Percentiles rank a stretch among this genome's conserved stretches.
Evolutionary conservation across 2,888 invertebrate species (phyloP).

Genomic region (Lucinisca nassula): DNA sequence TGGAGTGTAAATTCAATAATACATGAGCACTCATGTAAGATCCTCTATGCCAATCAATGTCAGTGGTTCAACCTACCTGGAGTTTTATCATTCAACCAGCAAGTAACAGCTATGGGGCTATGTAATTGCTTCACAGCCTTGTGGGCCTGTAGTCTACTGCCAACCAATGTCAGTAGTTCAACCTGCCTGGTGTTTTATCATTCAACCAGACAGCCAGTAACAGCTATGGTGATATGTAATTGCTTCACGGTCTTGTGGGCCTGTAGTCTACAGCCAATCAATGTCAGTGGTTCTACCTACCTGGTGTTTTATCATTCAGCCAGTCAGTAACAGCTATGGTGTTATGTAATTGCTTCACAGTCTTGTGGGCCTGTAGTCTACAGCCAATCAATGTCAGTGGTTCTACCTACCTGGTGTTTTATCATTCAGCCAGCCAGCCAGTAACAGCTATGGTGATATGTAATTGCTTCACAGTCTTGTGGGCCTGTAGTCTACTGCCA

Average conservation of each 20-base stretch:
- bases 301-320: slow-evolving; percentile 89
- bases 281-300: neutral
- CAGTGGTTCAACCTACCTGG: too few relatives aligned
- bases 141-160: too few relatives aligned
- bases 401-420: slow-evolving; percentile 87
- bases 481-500: neutral
- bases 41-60: too few relatives aligned
- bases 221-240: neutral
- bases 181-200: too few relatives aligned
- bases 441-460: neutral
- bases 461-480: neutral
- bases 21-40: too few relatives aligned
- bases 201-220: neutral
- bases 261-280: neutral
- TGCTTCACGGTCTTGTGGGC: neutral
- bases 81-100: slow-evolving; percentile 89
- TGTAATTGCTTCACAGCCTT: slow-evolving; percentile 89
- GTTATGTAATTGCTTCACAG: slow-evolving; percentile 89
- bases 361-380: slow-evolving; percentile 57
- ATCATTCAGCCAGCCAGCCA: slow-evolving; percentile 83
- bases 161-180: too few relatives aligned
- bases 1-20: too few relatives aligned
- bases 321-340: slow-evolving; percentile 91
- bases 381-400: slow-evolving; percentile 88
- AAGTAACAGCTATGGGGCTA: slow-evolving; percentile 91